Percentiles rank a stretch among this genome's conserved stretches.
Conservation (phyloP, 2,888 invertebrate species). For the Rhaphigaster nebulosa region DNA sequence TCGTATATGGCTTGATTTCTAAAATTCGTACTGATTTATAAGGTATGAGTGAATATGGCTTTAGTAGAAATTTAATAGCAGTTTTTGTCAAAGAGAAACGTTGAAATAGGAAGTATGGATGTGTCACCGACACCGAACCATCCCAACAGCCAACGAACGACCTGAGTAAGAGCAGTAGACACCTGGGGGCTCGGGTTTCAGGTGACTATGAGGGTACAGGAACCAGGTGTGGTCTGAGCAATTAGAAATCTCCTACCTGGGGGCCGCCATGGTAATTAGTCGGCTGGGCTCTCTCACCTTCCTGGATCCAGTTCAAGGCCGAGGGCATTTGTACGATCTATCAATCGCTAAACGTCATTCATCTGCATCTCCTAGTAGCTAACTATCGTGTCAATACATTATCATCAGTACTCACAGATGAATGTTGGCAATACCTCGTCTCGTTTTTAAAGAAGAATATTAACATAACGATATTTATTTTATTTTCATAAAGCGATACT, state of each 20-base stretch:
- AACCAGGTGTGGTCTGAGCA: neutral
- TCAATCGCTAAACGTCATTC: neutral
- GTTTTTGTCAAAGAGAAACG: no score
- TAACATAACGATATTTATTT: no score
- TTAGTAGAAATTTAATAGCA: no score
- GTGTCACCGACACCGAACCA: neutral
- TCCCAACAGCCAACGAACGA: neutral
- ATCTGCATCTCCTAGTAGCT: neutral
- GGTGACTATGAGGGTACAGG: constrained; percentile 9
- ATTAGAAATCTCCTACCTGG: neutral
- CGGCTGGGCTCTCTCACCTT: neutral
- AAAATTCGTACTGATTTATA: no score
- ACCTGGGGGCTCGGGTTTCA: neutral
- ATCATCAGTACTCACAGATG: no score
- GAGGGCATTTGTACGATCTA: neutral
- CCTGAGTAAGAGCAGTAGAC: neutral
- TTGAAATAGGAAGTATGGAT: no score
- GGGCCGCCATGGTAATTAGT: neutral
- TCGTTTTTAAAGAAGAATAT: no score
- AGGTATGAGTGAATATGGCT: no score
- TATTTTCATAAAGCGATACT: no score
- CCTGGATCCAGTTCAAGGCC: neutral
- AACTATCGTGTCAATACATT: no score
- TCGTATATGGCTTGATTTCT: no score
- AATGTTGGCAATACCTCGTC: no score